Evolutionary conservation across 2,888 invertebrate genomes (phyloP).

Genomic region (Latheticus oryzae): DNA sequence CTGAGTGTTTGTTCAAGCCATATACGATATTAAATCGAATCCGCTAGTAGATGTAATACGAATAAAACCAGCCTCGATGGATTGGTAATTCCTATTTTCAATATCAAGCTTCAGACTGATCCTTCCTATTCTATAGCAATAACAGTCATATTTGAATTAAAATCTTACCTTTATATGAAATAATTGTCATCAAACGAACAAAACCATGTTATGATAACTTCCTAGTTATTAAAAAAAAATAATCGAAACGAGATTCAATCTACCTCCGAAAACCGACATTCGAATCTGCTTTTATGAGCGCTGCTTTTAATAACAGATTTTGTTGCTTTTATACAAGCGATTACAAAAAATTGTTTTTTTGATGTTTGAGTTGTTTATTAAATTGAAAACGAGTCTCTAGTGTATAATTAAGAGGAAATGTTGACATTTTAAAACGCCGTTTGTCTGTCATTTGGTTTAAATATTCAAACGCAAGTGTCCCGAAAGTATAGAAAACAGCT

Average conservation of each 20-base stretch:
- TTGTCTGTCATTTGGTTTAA: too few relatives aligned
- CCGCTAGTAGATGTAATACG: conserved; percentile 30
- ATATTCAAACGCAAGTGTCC: too few relatives aligned
- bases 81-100: conserved; percentile 40
- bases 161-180: conserved; percentile 41
- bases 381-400: conserved; percentile 8
- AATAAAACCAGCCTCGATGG: conserved; percentile 27
- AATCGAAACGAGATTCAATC: conserved; percentile 20
- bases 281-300: conserved; percentile 16
- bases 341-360: conserved; percentile 19
- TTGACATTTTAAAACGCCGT: too few relatives aligned
- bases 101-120: conserved; percentile 40
- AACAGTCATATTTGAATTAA: conserved; percentile 31
- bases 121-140: conserved; percentile 35
- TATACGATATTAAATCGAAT: conserved; percentile 43
- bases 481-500: too few relatives aligned
- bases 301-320: conserved; percentile 27
- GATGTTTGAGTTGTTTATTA: conserved; percentile 18
- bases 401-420: conserved; percentile 4
- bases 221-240: conserved; percentile 23
- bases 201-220: conserved; percentile 18
- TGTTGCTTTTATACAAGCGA: conserved; percentile 8
- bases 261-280: conserved; percentile 15
- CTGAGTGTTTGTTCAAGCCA: conserved; percentile 35
- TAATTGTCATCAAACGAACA: conserved; percentile 36